phyloP scores from a whole-genome alignment of 1,140 invertebrate species.

The Melitaea cinxia region DNA sequence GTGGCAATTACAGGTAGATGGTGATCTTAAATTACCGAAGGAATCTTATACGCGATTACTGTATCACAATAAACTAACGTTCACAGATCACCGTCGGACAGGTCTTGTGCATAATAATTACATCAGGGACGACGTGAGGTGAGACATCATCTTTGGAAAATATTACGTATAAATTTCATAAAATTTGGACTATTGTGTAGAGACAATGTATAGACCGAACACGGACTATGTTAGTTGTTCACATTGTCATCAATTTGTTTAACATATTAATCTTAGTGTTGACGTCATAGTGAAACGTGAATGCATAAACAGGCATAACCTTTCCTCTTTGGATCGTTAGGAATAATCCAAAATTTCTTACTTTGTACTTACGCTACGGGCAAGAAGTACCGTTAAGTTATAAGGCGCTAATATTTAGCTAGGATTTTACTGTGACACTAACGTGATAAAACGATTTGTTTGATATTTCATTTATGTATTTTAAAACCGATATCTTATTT shows the following conservation, averaged over 20 bases:
- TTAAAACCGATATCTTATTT: neutral
- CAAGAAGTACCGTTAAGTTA: slow-evolving; percentile 41
- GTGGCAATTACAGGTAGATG: neutral
- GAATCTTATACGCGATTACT: neutral
- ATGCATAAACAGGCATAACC: no score
- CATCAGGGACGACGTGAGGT: neutral
- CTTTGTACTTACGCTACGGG: slow-evolving; percentile 42
- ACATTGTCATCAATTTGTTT: no score
- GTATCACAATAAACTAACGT: neutral
- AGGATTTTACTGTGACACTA: slow-evolving; percentile 11
- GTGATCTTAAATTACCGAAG: neutral
- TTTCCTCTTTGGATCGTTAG: neutral
- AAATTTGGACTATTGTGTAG: slow-evolving; percentile 3
- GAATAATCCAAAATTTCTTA: slow-evolving; percentile 7
- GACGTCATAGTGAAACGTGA: neutral
- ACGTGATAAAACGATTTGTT: neutral
- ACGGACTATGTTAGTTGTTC: no score
- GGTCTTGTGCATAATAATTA: neutral
- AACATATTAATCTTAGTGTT: no score
- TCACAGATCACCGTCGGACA: neutral
- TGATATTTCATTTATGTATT: neutral
- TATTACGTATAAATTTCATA: slow-evolving; percentile 5
- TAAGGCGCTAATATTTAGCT: slow-evolving; percentile 10
- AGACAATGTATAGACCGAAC: no score
- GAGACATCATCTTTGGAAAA: slow-evolving; percentile 10